These are phyloP conservation scores for Ricordea florida DNA, from an alignment of 92 coral and sea anemone genomes.

Conservation along the genomic window DNA sequence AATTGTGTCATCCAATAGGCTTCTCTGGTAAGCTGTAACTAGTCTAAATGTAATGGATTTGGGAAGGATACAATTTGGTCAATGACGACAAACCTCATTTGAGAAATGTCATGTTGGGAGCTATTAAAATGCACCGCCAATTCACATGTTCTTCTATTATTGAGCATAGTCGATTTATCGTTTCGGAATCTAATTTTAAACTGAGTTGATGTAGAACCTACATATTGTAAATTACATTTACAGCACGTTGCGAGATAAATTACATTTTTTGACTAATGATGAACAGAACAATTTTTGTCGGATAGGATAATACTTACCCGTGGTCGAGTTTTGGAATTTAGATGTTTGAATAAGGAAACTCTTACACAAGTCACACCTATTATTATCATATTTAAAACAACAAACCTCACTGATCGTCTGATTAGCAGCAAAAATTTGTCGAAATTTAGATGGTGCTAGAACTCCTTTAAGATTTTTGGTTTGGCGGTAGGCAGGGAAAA, in stretches of 20 bases:
- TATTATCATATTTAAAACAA: neutral
- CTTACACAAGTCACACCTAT: conserved; percentile 14
- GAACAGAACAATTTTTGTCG: neutral
- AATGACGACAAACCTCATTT: conserved; percentile 7
- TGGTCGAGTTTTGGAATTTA: conserved; percentile 22
- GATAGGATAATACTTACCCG: neutral
- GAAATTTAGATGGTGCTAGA: neutral
- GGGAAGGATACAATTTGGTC: neutral
- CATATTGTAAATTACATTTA: conserved; percentile 20
- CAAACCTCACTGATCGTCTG: neutral
- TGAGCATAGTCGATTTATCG: conserved; percentile 25
- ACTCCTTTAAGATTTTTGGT: conserved; percentile 19
- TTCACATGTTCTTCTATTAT: conserved; percentile 7
- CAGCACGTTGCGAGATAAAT: neutral
- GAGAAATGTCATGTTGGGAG: conserved; percentile 7
- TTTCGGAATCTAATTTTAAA: conserved; percentile 28
- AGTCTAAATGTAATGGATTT: neutral
- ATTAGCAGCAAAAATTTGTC: no score
- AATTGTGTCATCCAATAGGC: conserved; percentile 23
- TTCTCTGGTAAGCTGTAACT: conserved; percentile 1
- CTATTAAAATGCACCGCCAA: conserved; percentile 3
- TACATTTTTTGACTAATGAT: conserved; percentile 5
- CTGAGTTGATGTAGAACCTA: conserved; percentile 14
- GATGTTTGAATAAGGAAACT: neutral
- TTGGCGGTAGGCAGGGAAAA: conserved; percentile 13